Percentiles rank a stretch among this genome's conserved stretches.
Evolutionary conservation across 2,888 invertebrate genomes (phyloP).

Genomic region (Barypeithes pellucidus): DNA sequence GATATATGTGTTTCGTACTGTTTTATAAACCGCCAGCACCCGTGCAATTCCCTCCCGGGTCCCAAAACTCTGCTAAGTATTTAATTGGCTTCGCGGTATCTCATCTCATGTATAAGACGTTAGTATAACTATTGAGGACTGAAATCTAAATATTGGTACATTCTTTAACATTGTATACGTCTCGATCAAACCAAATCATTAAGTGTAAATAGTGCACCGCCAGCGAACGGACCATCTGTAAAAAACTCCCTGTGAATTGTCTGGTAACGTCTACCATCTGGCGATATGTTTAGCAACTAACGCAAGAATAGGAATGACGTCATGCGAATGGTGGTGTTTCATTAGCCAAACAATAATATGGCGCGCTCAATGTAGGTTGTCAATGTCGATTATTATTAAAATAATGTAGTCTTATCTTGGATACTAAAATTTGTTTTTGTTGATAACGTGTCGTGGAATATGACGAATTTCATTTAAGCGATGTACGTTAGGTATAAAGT

Average conservation of each 20-base stretch:
- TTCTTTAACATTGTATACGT: too few relatives aligned
- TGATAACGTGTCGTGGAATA: constrained; percentile 46
- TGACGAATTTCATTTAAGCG: constrained; percentile 51
- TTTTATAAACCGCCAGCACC: too few relatives aligned
- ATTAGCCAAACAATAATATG: constrained; percentile 57
- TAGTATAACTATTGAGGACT: too few relatives aligned
- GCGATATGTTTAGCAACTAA: not conserved
- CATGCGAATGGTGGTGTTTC: constrained; percentile 47
- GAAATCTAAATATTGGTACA: too few relatives aligned
- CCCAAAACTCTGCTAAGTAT: too few relatives aligned
- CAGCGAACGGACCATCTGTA: too few relatives aligned
- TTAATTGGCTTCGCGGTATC: too few relatives aligned
- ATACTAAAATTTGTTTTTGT: constrained; percentile 46
- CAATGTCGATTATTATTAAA: constrained; percentile 56
- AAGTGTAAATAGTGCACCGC: too few relatives aligned
- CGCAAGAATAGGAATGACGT: constrained; percentile 48
- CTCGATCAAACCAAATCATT: too few relatives aligned
- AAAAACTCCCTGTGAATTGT: not conserved
- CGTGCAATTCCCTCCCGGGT: too few relatives aligned
- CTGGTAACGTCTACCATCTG: constrained; percentile 1
- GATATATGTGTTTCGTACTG: too few relatives aligned
- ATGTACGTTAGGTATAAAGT: constrained; percentile 59
- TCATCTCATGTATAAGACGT: too few relatives aligned
- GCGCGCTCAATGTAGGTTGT: constrained; percentile 60
- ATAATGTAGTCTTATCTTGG: constrained; percentile 52